phyloP scores from a whole-genome alignment of 1,140 invertebrate species.

The Drosophila auraria region DNA sequence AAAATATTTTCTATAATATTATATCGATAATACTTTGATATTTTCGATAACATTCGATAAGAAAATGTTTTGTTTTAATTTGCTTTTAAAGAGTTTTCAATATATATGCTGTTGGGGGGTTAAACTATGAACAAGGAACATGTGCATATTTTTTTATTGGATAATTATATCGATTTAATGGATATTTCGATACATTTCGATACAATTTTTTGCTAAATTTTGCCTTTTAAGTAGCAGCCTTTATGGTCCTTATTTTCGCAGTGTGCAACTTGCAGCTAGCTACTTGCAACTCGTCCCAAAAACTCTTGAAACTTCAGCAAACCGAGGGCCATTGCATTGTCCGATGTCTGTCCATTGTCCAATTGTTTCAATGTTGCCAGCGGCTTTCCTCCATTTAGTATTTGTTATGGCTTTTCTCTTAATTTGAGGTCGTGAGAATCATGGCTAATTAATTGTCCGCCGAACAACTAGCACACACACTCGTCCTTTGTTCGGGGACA shows the following conservation, averaged over 20 bases:
- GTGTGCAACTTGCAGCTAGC: conserved; percentile 15
- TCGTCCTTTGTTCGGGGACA: background rate
- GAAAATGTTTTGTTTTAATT: too few species aligned
- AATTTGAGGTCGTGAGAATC: conserved; percentile 85
- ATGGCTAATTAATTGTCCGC: conserved; percentile 83
- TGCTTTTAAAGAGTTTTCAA: too few species aligned
- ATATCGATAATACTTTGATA: background rate
- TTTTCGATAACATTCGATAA: background rate
- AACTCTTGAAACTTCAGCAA: conserved; percentile 14
- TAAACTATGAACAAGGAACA: too few species aligned
- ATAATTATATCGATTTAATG: too few species aligned
- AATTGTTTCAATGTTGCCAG: conserved; percentile 9
- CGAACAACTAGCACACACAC: conserved; percentile 40
- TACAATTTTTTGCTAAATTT: background rate
- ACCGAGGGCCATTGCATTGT: conserved; percentile 56
- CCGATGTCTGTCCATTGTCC: conserved; percentile 48
- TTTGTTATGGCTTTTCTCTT: conserved; percentile 82
- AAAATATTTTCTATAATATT: too few species aligned
- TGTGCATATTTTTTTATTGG: too few species aligned
- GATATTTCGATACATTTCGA: background rate
- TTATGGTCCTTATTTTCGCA: background rate
- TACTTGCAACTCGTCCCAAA: conserved; percentile 31
- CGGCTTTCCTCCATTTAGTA: conserved; percentile 71
- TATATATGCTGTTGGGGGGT: too few species aligned
- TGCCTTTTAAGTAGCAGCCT: background rate